A percentile compares a stretch with the other conserved stretches of the same genome.
phyloP scores from a whole-genome alignment of 2,113 vertebrate genomes.

The Hydrolagus affinis region DNA sequence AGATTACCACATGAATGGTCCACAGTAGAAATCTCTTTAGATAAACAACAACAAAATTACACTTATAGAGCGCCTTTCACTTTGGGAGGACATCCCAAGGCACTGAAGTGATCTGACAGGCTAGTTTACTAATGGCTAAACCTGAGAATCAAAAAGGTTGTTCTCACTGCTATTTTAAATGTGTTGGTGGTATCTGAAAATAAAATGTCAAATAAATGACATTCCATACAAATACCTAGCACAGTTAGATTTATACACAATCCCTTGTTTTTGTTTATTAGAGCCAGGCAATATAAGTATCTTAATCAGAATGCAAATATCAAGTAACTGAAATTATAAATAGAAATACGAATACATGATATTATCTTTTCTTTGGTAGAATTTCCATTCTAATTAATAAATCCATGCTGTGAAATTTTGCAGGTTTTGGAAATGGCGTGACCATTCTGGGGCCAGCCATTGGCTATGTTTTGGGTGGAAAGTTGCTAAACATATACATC shows the following conservation, averaged over 20 bases:
- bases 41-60: too few relatives aligned
- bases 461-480: slow-evolving; percentile 64
- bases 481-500: slow-evolving; percentile 61
- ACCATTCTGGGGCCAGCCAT: slow-evolving; percentile 64
- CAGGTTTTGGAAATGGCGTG: slow-evolving; percentile 65
- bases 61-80: too few relatives aligned
- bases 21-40: too few relatives aligned
- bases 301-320: not conserved
- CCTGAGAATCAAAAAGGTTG: not conserved
- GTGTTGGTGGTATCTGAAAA: not conserved
- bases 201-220: not conserved
- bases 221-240: not conserved
- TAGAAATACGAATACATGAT: too few relatives aligned
- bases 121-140: too few relatives aligned
- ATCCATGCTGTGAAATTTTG: not conserved
- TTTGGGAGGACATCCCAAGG: too few relatives aligned
- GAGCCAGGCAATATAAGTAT: not conserved
- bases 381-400: not conserved
- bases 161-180: not conserved
- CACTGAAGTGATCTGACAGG: too few relatives aligned
- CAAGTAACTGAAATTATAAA: too few relatives aligned
- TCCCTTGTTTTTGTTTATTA: not conserved
- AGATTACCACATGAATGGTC: too few relatives aligned
- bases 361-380: not conserved
- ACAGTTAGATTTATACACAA: not conserved